phyloP scores from a whole-genome alignment of 2,113 vertebrate species.

The Loxodonta africana region DNA sequence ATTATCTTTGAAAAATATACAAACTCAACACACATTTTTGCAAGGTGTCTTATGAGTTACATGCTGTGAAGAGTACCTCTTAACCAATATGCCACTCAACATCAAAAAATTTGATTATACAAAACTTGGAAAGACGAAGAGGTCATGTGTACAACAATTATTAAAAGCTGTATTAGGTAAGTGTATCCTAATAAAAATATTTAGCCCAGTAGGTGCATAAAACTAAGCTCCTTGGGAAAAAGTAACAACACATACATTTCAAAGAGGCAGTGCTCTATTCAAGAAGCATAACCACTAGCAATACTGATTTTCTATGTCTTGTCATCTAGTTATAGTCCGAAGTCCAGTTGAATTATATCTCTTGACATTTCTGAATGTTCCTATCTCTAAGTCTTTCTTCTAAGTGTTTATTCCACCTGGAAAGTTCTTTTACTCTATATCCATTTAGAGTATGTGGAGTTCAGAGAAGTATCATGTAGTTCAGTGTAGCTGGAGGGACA shows the following conservation, averaged over 20 bases:
- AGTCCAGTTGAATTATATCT: constrained; percentile 1
- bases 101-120: constrained; percentile 70
- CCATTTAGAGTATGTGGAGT: neutral
- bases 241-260: neutral
- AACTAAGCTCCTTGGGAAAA: constrained; percentile 59
- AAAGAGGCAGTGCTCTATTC: neutral
- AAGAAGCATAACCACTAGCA: constrained; percentile 17
- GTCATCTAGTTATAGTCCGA: neutral
- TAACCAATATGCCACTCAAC: constrained; percentile 53
- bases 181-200: constrained; percentile 68
- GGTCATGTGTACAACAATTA: constrained; percentile 67
- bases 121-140: constrained; percentile 70
- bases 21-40: constrained; percentile 74
- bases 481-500: neutral
- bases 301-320: constrained; percentile 4
- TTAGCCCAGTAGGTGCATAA: neutral
- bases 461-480: neutral
- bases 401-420: neutral
- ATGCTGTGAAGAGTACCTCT: constrained; percentile 72
- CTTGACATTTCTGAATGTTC: neutral
- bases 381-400: neutral
- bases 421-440: neutral
- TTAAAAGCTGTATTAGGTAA: constrained; percentile 48
- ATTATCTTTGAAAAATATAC: constrained; percentile 84
- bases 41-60: constrained; percentile 75